A percentile compares a stretch with the other conserved stretches of the same genome.
phyloP scores from a whole-genome alignment of 2,113 vertebrate species.

The Puntigrus tetrazona region DNA sequence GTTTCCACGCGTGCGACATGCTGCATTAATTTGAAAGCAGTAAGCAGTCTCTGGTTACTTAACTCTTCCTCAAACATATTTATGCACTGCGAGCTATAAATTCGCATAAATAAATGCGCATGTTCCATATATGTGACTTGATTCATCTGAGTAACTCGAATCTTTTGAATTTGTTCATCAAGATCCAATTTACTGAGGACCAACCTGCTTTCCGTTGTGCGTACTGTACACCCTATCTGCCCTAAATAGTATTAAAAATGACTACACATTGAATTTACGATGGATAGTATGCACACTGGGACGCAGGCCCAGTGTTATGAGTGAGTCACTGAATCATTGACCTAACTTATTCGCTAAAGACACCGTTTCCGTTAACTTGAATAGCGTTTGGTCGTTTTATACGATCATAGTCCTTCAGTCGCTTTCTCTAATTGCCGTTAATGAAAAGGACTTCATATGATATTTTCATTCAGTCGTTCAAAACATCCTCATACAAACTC shows the following conservation, averaged over 20 bases:
- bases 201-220: too few relatives aligned
- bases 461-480: neutral
- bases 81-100: neutral
- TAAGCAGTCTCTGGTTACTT: neutral
- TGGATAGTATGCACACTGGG: too few relatives aligned
- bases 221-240: too few relatives aligned
- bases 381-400: neutral
- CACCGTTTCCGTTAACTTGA: neutral
- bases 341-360: neutral
- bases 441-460: neutral
- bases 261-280: too few relatives aligned
- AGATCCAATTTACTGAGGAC: neutral
- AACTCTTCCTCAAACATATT: neutral
- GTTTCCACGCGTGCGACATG: neutral
- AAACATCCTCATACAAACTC: neutral
- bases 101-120: neutral
- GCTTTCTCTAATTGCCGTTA: neutral
- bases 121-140: neutral
- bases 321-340: neutral
- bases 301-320: neutral
- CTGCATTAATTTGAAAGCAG: neutral
- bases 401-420: neutral
- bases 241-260: too few relatives aligned
- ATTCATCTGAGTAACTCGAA: neutral
- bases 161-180: neutral